Conservation (phyloP, 1,140 invertebrate genomes). For the Euglossa dilemma region DNA sequence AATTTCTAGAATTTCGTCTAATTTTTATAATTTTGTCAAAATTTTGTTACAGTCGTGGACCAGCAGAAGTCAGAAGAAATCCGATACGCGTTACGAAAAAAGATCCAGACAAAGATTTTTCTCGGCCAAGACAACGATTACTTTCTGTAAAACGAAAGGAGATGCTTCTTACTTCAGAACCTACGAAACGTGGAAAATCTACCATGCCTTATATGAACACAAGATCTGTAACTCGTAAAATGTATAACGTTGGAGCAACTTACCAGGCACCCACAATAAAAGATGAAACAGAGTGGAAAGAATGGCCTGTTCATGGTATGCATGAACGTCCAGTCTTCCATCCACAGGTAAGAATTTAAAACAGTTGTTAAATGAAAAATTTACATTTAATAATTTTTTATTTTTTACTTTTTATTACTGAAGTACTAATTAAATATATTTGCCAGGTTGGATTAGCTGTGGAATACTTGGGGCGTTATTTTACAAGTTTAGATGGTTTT, state of each 20-base stretch:
- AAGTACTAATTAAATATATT: neutral
- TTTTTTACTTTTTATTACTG: neutral
- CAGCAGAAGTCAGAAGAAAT: constrained; percentile 64
- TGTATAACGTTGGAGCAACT: constrained; percentile 75
- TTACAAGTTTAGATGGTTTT: constrained; percentile 65
- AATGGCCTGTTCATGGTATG: constrained; percentile 79
- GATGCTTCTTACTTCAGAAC: constrained; percentile 19
- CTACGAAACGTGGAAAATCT: constrained; percentile 58
- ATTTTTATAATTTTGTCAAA: neutral
- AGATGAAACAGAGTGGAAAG: constrained; percentile 69
- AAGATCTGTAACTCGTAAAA: constrained; percentile 74
- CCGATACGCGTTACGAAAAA: constrained; percentile 63
- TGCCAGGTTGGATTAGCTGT: constrained; percentile 70
- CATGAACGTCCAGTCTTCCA: constrained; percentile 79
- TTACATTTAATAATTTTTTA: neutral
- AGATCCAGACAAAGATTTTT: constrained; percentile 57
- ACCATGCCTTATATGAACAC: constrained; percentile 76
- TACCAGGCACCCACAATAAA: constrained; percentile 71
- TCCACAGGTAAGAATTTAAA: constrained; percentile 65
- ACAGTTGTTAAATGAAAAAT: neutral
- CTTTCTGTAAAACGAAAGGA: constrained; percentile 63
- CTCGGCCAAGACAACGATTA: constrained; percentile 64
- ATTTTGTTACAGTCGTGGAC: constrained; percentile 35
- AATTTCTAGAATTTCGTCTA: too few species aligned
- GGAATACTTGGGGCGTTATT: constrained; percentile 70